These are phyloP conservation scores for Tricholaema leucomelas DNA, from an alignment of 2,113 vertebrate genomes.

Conservation along the genomic window DNA sequence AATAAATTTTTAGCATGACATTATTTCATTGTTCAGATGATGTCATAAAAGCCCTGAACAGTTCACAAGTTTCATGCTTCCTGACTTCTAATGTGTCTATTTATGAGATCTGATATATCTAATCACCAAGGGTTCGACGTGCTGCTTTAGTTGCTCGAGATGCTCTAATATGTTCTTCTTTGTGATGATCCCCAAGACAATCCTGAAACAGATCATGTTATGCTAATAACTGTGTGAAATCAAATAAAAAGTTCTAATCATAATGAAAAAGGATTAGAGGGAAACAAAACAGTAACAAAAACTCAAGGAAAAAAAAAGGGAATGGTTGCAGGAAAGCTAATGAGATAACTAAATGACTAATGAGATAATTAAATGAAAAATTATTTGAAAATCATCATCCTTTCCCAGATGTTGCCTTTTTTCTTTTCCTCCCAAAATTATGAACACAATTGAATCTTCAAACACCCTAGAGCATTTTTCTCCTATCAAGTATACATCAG, in stretches of 20 bases:
- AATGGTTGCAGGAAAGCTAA: conserved; percentile 58
- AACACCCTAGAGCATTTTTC: neutral
- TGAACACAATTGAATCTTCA: neutral
- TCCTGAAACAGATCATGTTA: conserved; percentile 99
- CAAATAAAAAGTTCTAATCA: conserved; percentile 73
- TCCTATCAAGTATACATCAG: neutral
- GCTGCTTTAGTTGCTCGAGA: conserved; percentile 98
- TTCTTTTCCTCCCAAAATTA: conserved; percentile 12
- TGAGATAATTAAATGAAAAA: conserved; percentile 65
- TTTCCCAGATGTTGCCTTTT: neutral
- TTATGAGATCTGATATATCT: conserved; percentile 89
- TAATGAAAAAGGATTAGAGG: conserved; percentile 61
- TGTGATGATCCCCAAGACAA: conserved; percentile 99
- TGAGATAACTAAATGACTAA: conserved; percentile 63
- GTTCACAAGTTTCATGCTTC: conserved; percentile 93
- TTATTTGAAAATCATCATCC: conserved; percentile 28
- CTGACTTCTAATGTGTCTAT: conserved; percentile 82
- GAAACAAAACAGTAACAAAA: conserved; percentile 42
- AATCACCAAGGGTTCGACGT: conserved; percentile 96
- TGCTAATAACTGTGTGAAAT: conserved; percentile 88
- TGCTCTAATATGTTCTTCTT: conserved; percentile 99
- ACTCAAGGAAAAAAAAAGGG: neutral
- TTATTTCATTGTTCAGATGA: conserved; percentile 51
- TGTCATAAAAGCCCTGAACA: conserved; percentile 69
- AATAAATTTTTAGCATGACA: conserved; percentile 47